A percentile compares a stretch with the other conserved stretches of the same genome.
These are phyloP conservation scores for Acanthaster planci DNA, from an alignment of 35 echinoderm and acorn worm genomes.

Conservation along the genomic window DNA sequence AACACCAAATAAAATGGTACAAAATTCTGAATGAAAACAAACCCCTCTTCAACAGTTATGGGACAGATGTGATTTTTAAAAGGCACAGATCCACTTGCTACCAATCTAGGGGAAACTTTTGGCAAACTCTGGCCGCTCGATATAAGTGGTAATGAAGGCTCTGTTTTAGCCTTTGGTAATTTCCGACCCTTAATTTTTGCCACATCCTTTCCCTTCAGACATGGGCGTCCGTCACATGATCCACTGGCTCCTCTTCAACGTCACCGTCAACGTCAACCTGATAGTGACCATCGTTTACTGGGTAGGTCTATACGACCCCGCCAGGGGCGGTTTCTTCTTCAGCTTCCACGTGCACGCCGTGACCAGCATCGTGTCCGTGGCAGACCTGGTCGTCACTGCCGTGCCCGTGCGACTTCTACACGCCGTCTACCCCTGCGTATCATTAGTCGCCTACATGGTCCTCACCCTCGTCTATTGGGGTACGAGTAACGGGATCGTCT, in stretches of 20 bases:
- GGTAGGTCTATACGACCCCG: background rate
- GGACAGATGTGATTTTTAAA: too few species aligned
- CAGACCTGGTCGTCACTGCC: background rate
- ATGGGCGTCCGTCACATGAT: conserved; percentile 21
- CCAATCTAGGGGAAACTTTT: too few species aligned
- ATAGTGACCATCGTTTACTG: conserved; percentile 11
- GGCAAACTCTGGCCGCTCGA: too few species aligned
- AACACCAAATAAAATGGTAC: too few species aligned
- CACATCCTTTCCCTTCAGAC: background rate
- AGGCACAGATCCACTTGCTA: too few species aligned
- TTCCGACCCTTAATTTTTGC: too few species aligned
- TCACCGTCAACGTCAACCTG: conserved; percentile 3
- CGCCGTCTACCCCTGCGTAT: background rate
- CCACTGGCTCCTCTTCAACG: conserved; percentile 29
- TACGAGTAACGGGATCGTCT: background rate
- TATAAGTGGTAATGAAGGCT: too few species aligned
- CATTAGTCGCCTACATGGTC: background rate
- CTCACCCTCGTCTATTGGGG: conserved; percentile 18
- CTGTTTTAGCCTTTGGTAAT: too few species aligned
- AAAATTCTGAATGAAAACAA: too few species aligned
- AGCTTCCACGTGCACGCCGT: background rate
- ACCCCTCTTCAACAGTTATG: too few species aligned
- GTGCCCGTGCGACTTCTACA: conserved; percentile 1
- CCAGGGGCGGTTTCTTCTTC: background rate
- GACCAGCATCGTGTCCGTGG: background rate